phyloP scores from a whole-genome alignment of 2,888 invertebrate species.

The Kuschelorhynchus macadamiae region DNA sequence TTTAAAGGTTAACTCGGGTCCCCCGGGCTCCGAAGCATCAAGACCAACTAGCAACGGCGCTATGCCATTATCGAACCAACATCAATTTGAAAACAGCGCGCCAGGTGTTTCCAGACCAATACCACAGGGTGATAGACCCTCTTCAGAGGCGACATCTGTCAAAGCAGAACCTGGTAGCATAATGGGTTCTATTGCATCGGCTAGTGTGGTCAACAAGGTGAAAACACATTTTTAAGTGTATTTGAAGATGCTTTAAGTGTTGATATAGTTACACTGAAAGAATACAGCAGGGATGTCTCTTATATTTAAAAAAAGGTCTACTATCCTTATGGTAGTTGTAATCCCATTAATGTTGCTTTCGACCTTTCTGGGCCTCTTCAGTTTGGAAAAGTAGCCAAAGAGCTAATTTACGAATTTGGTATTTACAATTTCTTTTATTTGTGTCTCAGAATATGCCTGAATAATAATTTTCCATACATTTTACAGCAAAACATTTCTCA shows the following conservation, averaged over 20 bases:
- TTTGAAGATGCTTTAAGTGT: background rate
- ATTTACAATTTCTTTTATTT: no score
- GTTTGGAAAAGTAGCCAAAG: no score
- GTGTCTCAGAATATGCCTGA: no score
- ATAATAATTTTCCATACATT: no score
- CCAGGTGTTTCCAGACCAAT: background rate
- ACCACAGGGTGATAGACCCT: constrained; percentile 62
- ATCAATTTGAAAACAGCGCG: constrained; percentile 18
- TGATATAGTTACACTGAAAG: background rate
- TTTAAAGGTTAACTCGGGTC: constrained; percentile 28
- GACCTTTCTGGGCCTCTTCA: no score
- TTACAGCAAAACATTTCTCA: no score
- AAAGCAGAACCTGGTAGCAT: constrained; percentile 73
- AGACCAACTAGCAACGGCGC: constrained; percentile 7
- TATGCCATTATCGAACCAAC: constrained; percentile 23
- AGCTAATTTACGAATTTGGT: no score
- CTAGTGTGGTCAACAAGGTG: constrained; percentile 67
- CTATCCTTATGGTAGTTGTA: no score
- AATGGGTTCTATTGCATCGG: constrained; percentile 68
- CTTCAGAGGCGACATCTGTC: constrained; percentile 72
- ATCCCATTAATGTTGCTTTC: no score
- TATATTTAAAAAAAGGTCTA: background rate
- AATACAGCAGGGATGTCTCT: background rate
- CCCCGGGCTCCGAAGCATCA: constrained; percentile 19
- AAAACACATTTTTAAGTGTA: constrained; percentile 27